phyloP scores from a whole-genome alignment of 2,888 invertebrate species.

The Neoscelio sp. region DNA sequence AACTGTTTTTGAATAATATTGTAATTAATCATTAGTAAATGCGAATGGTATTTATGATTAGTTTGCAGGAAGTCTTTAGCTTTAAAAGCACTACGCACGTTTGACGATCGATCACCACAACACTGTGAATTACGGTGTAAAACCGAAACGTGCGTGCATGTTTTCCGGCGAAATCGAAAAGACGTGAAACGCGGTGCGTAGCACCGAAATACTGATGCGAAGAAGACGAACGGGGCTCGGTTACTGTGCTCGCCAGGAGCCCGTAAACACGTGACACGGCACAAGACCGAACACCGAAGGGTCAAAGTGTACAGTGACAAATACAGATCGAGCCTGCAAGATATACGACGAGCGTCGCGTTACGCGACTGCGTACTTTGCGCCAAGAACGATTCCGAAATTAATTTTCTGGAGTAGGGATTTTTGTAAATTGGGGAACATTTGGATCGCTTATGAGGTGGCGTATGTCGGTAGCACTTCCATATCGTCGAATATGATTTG shows the following conservation, averaged over 20 bases:
- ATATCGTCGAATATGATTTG: too few species aligned
- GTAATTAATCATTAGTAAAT: too few species aligned
- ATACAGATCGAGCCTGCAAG: slow-evolving; percentile 42
- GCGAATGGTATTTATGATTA: too few species aligned
- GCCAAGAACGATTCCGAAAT: slow-evolving; percentile 1
- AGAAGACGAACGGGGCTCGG: slow-evolving; percentile 41
- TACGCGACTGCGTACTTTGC: slow-evolving; percentile 52
- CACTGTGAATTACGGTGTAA: slow-evolving; percentile 16
- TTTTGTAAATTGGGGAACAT: too few species aligned
- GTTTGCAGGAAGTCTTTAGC: too few species aligned
- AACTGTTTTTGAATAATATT: too few species aligned
- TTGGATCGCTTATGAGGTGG: too few species aligned
- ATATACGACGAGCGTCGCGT: slow-evolving; percentile 20
- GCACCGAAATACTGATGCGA: slow-evolving; percentile 59
- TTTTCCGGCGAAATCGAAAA: slow-evolving; percentile 2
- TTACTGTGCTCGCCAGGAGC: slow-evolving; percentile 44
- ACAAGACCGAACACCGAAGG: slow-evolving; percentile 37
- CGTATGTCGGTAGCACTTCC: too few species aligned
- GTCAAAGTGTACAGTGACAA: slow-evolving; percentile 64
- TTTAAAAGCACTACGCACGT: slow-evolving; percentile 6
- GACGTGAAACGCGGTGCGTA: slow-evolving; percentile 39
- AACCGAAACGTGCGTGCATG: slow-evolving; percentile 16
- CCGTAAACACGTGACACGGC: slow-evolving; percentile 58
- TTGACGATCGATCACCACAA: neutral
- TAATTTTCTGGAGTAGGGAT: slow-evolving; percentile 13